phyloP scores from a whole-genome alignment of 2,888 invertebrate genomes.

The Schrankia costaestrigalis region DNA sequence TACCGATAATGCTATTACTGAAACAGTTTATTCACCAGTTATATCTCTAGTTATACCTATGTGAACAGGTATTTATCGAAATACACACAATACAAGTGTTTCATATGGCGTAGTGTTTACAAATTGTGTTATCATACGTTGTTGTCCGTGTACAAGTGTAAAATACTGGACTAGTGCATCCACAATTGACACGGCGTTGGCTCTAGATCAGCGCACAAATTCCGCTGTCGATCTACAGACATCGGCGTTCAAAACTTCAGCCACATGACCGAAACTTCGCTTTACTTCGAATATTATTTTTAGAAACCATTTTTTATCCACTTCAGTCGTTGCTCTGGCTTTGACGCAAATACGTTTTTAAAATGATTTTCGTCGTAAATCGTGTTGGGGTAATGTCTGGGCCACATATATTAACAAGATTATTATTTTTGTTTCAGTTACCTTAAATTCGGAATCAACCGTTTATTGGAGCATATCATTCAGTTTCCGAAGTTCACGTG shows the following conservation, averaged over 20 bases:
- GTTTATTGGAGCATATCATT: conserved; percentile 66
- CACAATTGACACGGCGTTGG: conserved; percentile 64
- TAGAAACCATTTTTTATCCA: conserved; percentile 62
- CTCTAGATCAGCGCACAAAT: conserved; percentile 59
- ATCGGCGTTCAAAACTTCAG: conserved; percentile 33
- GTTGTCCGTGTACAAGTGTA: conserved; percentile 42
- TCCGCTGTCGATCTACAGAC: conserved; percentile 43
- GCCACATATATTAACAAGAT: conserved; percentile 34
- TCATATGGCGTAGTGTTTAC: conserved; percentile 58
- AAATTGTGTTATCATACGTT: conserved; percentile 56
- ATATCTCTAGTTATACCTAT: conserved; percentile 29
- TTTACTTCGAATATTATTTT: conserved; percentile 63
- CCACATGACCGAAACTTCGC: conserved; percentile 70
- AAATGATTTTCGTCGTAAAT: conserved; percentile 47
- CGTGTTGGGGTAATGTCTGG: conserved; percentile 18
- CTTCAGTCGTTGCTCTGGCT: conserved; percentile 58
- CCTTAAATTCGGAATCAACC: conserved; percentile 63
- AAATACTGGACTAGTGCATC: conserved; percentile 48
- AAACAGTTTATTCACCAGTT: conserved; percentile 34
- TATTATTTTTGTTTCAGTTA: conserved; percentile 70
- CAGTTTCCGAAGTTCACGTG: conserved; percentile 49
- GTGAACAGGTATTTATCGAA: conserved; percentile 45
- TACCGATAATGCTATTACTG: conserved; percentile 25
- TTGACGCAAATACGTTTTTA: conserved; percentile 58
- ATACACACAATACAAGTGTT: conserved; percentile 43